A percentile compares a stretch with the other conserved stretches of the same genome.
Conservation (phyloP, 2,113 vertebrate genomes). For the Coturnix japonica region DNA sequence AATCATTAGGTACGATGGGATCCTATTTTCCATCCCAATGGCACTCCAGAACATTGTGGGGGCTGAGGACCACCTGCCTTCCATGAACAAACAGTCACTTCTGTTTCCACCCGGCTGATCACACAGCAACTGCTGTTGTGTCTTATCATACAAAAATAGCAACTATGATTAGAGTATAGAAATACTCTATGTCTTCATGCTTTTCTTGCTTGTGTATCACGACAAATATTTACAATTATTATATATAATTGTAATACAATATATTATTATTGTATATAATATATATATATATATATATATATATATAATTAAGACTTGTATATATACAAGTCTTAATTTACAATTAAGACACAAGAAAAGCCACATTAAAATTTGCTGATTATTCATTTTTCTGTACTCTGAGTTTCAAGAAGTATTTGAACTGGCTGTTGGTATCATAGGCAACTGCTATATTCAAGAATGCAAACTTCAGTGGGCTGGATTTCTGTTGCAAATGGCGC, state of each 20-base stretch:
- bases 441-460: background rate
- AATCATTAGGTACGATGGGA: slow-evolving; percentile 12
- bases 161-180: background rate
- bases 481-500: background rate
- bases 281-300: too few species aligned
- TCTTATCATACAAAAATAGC: background rate
- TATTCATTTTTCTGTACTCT: background rate
- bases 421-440: background rate
- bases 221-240: background rate
- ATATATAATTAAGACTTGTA: too few species aligned
- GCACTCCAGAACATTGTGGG: background rate
- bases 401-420: background rate
- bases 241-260: too few species aligned
- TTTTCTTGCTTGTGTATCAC: background rate
- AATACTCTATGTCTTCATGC: background rate
- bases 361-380: rapidly evolving
- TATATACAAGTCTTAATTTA: too few species aligned
- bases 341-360: background rate
- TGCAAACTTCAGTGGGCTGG: background rate
- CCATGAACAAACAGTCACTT: background rate
- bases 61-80: background rate
- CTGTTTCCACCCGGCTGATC: background rate
- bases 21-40: background rate
- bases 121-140: background rate
- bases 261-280: too few species aligned